Percentiles rank a stretch among this genome's conserved stretches.
These are phyloP conservation scores for Archilochus colubris DNA, from an alignment of 2,113 vertebrate genomes.

Conservation along the genomic window DNA sequence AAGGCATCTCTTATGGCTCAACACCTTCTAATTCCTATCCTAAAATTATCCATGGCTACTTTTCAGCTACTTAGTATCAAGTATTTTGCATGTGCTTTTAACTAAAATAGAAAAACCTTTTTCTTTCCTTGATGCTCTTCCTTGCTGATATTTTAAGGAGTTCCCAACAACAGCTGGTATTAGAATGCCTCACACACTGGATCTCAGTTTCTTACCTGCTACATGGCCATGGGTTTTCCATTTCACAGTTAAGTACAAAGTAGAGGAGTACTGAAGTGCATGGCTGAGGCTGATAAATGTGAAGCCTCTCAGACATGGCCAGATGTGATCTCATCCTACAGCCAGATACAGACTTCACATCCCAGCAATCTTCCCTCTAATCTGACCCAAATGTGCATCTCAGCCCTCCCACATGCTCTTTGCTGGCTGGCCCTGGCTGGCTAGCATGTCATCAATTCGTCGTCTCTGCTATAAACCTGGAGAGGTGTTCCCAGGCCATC, in stretches of 20 bases:
- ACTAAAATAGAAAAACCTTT: background rate
- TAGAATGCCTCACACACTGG: background rate
- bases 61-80: background rate
- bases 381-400: too few species aligned
- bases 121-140: background rate
- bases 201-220: background rate
- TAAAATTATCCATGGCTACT: background rate
- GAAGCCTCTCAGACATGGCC: background rate
- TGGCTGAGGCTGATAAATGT: background rate
- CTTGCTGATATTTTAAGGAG: background rate
- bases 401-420: too few species aligned
- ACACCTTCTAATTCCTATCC: background rate
- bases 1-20: background rate
- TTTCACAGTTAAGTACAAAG: background rate
- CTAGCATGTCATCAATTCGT: background rate
- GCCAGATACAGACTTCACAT: background rate
- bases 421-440: background rate
- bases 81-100: background rate
- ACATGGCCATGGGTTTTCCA: background rate
- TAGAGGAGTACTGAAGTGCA: background rate
- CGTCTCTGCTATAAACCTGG: background rate
- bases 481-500: background rate
- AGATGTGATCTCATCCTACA: background rate
- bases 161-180: background rate
- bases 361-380: background rate